Base-by-base conservation (phyloP, 2,888 invertebrate species). In the Catocala fraxini region DNA sequence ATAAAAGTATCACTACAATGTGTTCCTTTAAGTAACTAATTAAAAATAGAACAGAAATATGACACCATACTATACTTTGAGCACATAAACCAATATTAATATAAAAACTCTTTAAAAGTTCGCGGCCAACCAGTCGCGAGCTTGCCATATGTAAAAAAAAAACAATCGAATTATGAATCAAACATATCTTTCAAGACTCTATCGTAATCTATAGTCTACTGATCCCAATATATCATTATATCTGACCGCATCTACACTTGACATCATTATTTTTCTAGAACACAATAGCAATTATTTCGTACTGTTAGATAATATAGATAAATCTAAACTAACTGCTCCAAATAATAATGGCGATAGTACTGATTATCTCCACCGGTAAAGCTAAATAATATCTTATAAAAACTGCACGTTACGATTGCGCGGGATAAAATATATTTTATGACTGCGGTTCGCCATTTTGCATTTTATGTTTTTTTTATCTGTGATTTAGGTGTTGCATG, bases 301-400 rank as follows among this genome's bases (percentile, higher is more conserved):
- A 72, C 72, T 74, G 75, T 74, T 74, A 70, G 66, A 66, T 76
- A 72, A 68, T 65, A 62, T 52, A 67, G 65, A 73, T 75, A 73
- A 57, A 73, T 69, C 51, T 71, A 61, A 63, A 65, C 57, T 60
- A 68, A 68, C 62, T 59, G 64, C 66, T 56, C 9, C 39, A 54
- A 33, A 59, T 65, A 62, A 71, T 65, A 73, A 75, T 69, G 57
- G 60, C 61, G 51, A 12, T 72, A 56, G 63, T 61, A 59, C 65
- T 75, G 69, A 71, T 75, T 77, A 76, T 77, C 71, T 65, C 65
- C 67, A 70, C 61, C 47, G 51, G 67, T 69, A 77, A 77, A 69
- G 73, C 75, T 71, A 75, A 74, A 67, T 66, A 65, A 65, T 60
- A 67, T 43, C 58, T 59, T 63, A 64, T 58, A 73, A 67, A 67